A percentile compares a stretch with the other conserved stretches of the same genome.
phyloP scores from a whole-genome alignment of 2,113 vertebrate genomes.

The Siniperca knerii region DNA sequence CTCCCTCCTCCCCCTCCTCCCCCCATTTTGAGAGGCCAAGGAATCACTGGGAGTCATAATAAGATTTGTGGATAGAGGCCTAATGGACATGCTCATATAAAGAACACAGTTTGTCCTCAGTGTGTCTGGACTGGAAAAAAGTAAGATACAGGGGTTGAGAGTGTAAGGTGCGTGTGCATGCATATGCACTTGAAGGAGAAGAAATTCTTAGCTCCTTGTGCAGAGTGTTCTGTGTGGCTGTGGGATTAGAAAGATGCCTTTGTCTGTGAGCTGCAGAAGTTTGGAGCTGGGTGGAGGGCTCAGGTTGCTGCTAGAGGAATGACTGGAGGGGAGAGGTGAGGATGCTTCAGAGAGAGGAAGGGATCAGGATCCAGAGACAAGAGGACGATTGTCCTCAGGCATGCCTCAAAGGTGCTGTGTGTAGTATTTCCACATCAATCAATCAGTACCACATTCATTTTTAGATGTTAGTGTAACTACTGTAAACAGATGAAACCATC shows the following conservation, averaged over 20 bases:
- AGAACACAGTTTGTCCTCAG: constrained; percentile 3
- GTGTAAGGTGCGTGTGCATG: constrained; percentile 25
- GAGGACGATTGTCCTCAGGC: constrained; percentile 32
- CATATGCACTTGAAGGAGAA: not conserved
- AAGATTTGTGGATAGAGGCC: not conserved
- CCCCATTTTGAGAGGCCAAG: not conserved
- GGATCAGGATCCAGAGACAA: constrained; percentile 24
- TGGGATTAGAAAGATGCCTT: constrained; percentile 63
- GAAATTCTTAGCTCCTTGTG: constrained; percentile 22
- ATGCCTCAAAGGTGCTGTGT: not conserved
- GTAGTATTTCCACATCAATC: constrained; percentile 14
- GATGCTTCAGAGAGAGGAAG: constrained; percentile 39
- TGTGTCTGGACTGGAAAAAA: not conserved
- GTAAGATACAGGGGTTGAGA: not conserved
- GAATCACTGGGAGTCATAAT: not conserved
- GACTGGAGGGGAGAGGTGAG: constrained; percentile 16
- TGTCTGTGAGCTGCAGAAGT: constrained; percentile 55
- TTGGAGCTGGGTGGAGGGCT: constrained; percentile 37
- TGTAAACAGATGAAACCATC: not conserved
- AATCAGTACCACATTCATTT: constrained; percentile 12
- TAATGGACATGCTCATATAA: not conserved
- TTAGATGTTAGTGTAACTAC: not conserved
- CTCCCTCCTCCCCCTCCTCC: not conserved
- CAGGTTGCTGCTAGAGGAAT: constrained; percentile 53
- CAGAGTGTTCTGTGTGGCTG: constrained; percentile 32